Conservation (phyloP, 2,888 invertebrate genomes). For the Morpho helenor region DNA sequence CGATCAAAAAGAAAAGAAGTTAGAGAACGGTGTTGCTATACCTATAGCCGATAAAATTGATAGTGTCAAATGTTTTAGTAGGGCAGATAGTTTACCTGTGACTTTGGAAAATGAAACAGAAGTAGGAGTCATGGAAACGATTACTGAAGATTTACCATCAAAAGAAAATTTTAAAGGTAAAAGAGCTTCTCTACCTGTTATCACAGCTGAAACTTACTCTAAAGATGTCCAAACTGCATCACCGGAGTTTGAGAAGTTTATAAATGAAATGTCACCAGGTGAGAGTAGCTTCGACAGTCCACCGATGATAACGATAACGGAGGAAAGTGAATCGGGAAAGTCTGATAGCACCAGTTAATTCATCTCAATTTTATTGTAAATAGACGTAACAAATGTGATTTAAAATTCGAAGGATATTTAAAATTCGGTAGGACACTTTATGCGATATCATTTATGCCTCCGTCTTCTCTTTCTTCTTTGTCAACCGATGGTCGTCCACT, state of each 20-base stretch:
- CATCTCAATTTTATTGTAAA: slow-evolving; percentile 39
- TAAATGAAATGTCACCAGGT: slow-evolving; percentile 71
- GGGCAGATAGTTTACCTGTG: slow-evolving; percentile 77
- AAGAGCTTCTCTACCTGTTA: slow-evolving; percentile 62
- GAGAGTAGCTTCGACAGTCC: slow-evolving; percentile 47
- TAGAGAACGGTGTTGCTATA: slow-evolving; percentile 62
- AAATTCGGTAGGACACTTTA: slow-evolving; percentile 27
- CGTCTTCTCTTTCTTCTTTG: too few species aligned
- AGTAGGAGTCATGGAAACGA: slow-evolving; percentile 50
- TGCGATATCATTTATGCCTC: slow-evolving; percentile 20
- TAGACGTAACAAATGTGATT: slow-evolving; percentile 31
- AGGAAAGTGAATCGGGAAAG: slow-evolving; percentile 65
- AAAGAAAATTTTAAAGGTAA: slow-evolving; percentile 57
- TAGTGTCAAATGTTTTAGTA: slow-evolving; percentile 53
- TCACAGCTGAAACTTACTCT: slow-evolving; percentile 74
- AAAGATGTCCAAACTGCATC: slow-evolving; percentile 74
- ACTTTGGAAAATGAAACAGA: slow-evolving; percentile 69
- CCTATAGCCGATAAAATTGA: slow-evolving; percentile 54
- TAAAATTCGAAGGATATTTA: slow-evolving; percentile 23
- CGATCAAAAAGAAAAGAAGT: slow-evolving; percentile 57
- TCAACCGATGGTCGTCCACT: too few species aligned
- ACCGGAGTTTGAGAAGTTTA: slow-evolving; percentile 80
- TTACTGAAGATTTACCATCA: slow-evolving; percentile 60
- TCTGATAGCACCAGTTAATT: slow-evolving; percentile 68
- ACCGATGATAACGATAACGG: slow-evolving; percentile 73